These are phyloP conservation scores for Cynocephalus volans DNA, from an alignment of 2,113 vertebrate genomes.

Conservation along the genomic window DNA sequence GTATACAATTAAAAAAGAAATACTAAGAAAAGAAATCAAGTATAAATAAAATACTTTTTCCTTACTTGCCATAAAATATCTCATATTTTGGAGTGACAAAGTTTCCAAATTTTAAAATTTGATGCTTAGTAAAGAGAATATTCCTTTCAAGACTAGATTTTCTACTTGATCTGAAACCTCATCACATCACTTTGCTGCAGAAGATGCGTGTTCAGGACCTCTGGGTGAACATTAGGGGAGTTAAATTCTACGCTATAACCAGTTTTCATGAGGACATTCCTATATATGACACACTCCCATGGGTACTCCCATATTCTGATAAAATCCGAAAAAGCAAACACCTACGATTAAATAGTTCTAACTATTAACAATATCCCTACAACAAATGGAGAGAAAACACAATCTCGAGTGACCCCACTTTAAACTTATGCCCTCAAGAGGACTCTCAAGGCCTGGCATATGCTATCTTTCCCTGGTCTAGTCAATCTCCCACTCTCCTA, in stretches of 20 bases:
- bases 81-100: not conserved
- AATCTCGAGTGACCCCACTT: not conserved
- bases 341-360: not conserved
- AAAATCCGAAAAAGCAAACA: not conserved
- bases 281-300: not conserved
- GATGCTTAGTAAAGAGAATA: not conserved
- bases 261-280: not conserved
- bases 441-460: not conserved
- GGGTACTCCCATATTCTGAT: not conserved
- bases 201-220: not conserved
- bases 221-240: not conserved
- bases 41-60: slow-evolving; percentile 35
- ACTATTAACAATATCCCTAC: not conserved
- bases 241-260: not conserved
- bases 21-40: slow-evolving; percentile 21
- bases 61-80: slow-evolving; percentile 21
- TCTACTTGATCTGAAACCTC: not conserved
- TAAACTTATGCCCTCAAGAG: not conserved
- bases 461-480: not conserved
- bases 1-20: slow-evolving; percentile 48
- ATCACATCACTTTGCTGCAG: rapidly evolving
- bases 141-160: not conserved
- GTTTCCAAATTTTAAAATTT: slow-evolving; percentile 34
- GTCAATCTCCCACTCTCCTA: no score
- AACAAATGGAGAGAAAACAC: not conserved